Conservation (phyloP, 2,888 invertebrate species). For the Cremastobaeus sp. region DNA sequence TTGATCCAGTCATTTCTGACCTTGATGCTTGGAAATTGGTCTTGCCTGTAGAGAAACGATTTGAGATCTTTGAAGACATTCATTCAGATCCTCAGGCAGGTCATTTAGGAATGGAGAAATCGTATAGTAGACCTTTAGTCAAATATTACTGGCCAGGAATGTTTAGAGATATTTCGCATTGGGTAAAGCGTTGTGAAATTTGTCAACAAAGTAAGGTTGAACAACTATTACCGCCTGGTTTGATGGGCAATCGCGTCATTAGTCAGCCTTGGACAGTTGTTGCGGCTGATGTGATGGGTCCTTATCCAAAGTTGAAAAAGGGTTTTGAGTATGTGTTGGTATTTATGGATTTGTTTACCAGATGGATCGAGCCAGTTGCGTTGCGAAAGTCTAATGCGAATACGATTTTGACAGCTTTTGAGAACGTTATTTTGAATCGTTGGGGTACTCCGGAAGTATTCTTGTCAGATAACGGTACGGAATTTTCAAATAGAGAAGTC, state of each 20-base stretch:
- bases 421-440: constrained; percentile 35
- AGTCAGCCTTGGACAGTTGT: constrained; percentile 57
- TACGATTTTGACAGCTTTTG: constrained; percentile 13
- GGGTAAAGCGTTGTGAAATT: constrained; percentile 7
- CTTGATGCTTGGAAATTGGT: constrained; percentile 57
- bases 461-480: constrained; percentile 42
- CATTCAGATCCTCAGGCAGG: constrained; percentile 35
- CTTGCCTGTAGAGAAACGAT: constrained; percentile 29
- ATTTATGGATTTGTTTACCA: constrained; percentile 21
- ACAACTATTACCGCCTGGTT: constrained; percentile 44
- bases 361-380: constrained; percentile 21
- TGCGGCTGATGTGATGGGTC: constrained; percentile 65
- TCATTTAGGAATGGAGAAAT: constrained; percentile 26
- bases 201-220: constrained; percentile 34
- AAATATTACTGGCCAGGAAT: constrained; percentile 43
- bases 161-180: constrained; percentile 28
- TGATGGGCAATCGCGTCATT: constrained; percentile 48
- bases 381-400: constrained; percentile 26
- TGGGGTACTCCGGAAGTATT: constrained; percentile 37
- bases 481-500: constrained; percentile 20
- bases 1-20: constrained; percentile 19
- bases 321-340: constrained; percentile 19
- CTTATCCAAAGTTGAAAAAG: constrained; percentile 43
- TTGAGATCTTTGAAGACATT: constrained; percentile 4
- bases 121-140: neutral